A percentile compares a stretch with the other conserved stretches of the same genome.
Conservation (phyloP, 2,113 vertebrate genomes). For the Neolamprologus longior region DNA sequence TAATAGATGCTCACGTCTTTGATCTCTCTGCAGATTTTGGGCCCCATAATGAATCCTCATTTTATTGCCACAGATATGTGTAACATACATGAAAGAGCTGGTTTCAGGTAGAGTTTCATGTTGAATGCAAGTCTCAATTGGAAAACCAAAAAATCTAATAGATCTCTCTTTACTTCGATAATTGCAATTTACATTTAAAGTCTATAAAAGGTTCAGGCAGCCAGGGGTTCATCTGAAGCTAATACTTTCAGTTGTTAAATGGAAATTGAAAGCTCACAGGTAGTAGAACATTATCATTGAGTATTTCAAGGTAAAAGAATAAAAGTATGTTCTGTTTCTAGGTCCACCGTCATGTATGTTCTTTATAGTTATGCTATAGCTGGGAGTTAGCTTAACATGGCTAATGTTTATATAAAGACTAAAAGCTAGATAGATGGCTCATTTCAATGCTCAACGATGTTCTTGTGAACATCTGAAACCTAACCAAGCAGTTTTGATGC, state of each 20-base stretch:
- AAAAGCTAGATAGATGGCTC: neutral
- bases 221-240: neutral
- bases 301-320: neutral
- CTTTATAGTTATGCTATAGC: neutral
- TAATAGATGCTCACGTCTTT: neutral
- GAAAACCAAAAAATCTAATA: neutral
- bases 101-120: neutral
- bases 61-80: neutral
- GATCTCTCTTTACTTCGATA: neutral
- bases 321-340: neutral
- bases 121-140: neutral
- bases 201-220: neutral
- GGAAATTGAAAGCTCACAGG: neutral
- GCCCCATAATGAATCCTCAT: neutral
- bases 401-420: neutral
- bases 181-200: neutral
- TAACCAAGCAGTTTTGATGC: neutral
- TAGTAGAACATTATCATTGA: neutral
- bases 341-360: neutral
- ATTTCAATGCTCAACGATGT: neutral
- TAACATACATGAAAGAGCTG: neutral
- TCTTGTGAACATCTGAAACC: neutral
- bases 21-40: neutral
- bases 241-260: neutral
- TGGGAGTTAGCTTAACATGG: neutral